Evolutionary conservation across 2,797 vertebrate genomes (phyloP), one percentile per base, ranked within the genome.

Genomic region (Tragopan temminckii): DNA sequence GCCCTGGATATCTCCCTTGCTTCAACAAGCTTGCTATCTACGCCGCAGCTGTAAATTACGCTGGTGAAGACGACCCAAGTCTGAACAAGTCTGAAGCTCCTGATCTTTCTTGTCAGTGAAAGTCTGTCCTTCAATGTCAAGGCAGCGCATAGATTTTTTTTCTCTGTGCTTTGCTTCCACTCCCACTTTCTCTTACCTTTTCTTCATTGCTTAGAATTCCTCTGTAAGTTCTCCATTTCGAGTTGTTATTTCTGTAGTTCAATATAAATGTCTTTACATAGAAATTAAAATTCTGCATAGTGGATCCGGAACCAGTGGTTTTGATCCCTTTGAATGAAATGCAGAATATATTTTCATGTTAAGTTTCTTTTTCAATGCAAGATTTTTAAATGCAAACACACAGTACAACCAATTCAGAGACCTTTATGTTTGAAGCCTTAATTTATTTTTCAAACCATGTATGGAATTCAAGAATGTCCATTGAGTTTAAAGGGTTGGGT

Each of bases 201-300:
- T 98, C 97, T 83, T 98, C 97, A 10, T 97, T 97, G 94, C 94
- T 97, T 55, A 98, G 93, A 67, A 97, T 96, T 92, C 97, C 98
- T 75, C 97, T 98, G 94, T 98, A 98, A 23, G 95, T 97, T 89
- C 94, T 98, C 98, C 98, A 99, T 91, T 98, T 98, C 1, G 97
- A 98, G 87, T 97, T 98, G 92, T 98, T 98, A 90, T 97, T 98
- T 97, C 94, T 98, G 94, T 98, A 98, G 85, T 97, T 96, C 90
- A 98, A 96, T 87, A 97, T 97, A 96, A 98, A 99, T 35, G 97
- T 98, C 94, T 97, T 97, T 36, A 98, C 98, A 6, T 98, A 98
- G 59, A 97, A 98, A 94, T 98, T 97, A 76, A 97, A 97, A 85
- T 97, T 97, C 52, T 88, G 58, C 38, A 86, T 80, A 3, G 95